Evolutionary conservation across 2,888 invertebrate genomes (phyloP).

Genomic region (Leptothorax acervorum): DNA sequence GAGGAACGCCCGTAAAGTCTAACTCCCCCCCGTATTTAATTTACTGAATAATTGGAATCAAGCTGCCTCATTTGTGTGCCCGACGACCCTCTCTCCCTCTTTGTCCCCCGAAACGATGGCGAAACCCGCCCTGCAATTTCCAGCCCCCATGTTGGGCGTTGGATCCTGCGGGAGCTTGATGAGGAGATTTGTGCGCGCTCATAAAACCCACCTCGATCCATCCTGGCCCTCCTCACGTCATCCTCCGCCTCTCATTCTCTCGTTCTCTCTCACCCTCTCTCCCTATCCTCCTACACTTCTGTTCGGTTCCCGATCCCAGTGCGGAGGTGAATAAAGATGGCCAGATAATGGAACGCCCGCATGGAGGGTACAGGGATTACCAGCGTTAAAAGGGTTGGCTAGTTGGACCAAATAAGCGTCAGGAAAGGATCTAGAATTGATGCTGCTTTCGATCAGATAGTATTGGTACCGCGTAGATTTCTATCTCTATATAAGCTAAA

Average conservation of each 20-base stretch:
- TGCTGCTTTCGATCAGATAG: constrained; percentile 3
- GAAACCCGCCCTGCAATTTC: constrained; percentile 77
- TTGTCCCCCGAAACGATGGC: constrained; percentile 38
- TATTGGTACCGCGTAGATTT: background rate
- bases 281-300: constrained; percentile 49
- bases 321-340: constrained; percentile 83
- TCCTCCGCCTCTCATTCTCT: constrained; percentile 24
- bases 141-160: constrained; percentile 62
- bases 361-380: constrained; percentile 71
- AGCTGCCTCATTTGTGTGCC: constrained; percentile 84
- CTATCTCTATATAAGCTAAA: background rate
- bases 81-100: constrained; percentile 56
- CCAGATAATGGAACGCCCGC: constrained; percentile 80
- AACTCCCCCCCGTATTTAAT: constrained; percentile 82
- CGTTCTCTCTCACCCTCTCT: background rate
- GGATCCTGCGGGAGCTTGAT: constrained; percentile 83
- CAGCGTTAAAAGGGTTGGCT: constrained; percentile 58
- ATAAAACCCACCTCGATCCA: constrained; percentile 80
- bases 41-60: constrained; percentile 86
- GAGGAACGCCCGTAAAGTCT: constrained; percentile 78
- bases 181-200: constrained; percentile 85
- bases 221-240: constrained; percentile 54
- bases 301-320: constrained; percentile 30
- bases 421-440: constrained; percentile 50
- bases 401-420: constrained; percentile 67